These are phyloP conservation scores for Tragelaphus buxtoni DNA, from an alignment of 2,113 vertebrate genomes.

Conservation along the genomic window DNA sequence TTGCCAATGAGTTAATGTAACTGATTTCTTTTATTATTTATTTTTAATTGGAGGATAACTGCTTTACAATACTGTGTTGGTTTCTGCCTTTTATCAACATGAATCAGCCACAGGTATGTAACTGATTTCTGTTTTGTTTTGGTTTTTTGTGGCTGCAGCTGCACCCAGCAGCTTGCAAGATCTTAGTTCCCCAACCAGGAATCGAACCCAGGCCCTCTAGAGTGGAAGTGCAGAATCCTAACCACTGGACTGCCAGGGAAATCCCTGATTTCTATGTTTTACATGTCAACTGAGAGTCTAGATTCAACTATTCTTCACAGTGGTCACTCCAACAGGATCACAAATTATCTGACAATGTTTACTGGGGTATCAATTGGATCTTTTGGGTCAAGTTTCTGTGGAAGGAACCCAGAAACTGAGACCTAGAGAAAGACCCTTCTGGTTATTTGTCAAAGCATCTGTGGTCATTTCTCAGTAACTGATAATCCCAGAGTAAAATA, in stretches of 20 bases:
- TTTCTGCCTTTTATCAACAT: background rate
- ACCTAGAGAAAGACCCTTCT: background rate
- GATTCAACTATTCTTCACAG: constrained; percentile 21
- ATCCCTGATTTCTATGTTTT: constrained; percentile 13
- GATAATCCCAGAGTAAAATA: constrained; percentile 11
- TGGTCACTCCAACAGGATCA: constrained; percentile 1
- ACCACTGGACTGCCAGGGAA: background rate
- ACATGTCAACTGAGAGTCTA: background rate
- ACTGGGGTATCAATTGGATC: background rate
- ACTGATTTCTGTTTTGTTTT: background rate
- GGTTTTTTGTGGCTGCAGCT: background rate
- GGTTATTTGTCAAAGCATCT: constrained; percentile 2
- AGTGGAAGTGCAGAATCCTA: background rate
- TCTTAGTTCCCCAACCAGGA: background rate
- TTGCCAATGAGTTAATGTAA: constrained; percentile 21
- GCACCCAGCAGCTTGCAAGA: background rate
- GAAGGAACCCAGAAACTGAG: constrained; percentile 34
- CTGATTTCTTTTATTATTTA: constrained; percentile 1
- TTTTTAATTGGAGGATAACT: background rate
- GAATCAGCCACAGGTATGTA: background rate
- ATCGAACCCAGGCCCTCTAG: background rate
- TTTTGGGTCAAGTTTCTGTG: constrained; percentile 6
- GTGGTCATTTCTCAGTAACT: constrained; percentile 21
- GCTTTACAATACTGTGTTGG: background rate
- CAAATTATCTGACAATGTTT: background rate